phyloP scores from a whole-genome alignment of 2,888 invertebrate genomes.

The Pheosia gnoma region DNA sequence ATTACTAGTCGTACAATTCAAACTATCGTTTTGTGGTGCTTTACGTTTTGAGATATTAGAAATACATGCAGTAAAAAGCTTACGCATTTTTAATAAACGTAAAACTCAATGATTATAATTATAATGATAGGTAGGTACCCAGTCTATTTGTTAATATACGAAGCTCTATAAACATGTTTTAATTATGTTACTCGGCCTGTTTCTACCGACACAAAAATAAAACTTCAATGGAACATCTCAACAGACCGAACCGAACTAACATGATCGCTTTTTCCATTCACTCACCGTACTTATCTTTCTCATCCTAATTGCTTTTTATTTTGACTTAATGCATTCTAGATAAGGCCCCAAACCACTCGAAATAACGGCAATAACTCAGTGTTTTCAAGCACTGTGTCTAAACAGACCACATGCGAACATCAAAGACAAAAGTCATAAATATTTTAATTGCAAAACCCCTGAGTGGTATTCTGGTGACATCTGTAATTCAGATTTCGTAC shows the following conservation, averaged over 20 bases:
- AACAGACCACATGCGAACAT: constrained; percentile 51
- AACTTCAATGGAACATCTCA: not conserved
- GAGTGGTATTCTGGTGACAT: constrained; percentile 38
- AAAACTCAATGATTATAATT: not conserved
- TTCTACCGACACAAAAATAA: constrained; percentile 3
- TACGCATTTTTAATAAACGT: not conserved
- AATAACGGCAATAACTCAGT: constrained; percentile 58
- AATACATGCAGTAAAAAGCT: not conserved
- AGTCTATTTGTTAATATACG: not conserved
- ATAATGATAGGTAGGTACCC: not conserved
- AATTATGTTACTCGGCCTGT: not conserved
- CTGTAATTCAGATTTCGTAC: constrained; percentile 36
- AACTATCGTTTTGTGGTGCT: constrained; percentile 23
- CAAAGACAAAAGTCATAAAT: constrained; percentile 59
- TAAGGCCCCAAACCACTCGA: constrained; percentile 57
- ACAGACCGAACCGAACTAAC: constrained; percentile 2
- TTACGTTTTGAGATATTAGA: not conserved
- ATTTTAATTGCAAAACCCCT: constrained; percentile 59
- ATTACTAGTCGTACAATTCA: constrained; percentile 55
- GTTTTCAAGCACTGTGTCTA: constrained; percentile 62
- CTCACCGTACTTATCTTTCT: constrained; percentile 25
- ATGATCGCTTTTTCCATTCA: constrained; percentile 11
- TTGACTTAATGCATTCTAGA: constrained; percentile 60
- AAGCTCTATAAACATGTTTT: not conserved
- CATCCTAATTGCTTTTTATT: constrained; percentile 54